Evolutionary conservation across 2,113 vertebrate genomes (phyloP).

Genomic region (Platysternon megacephalum): DNA sequence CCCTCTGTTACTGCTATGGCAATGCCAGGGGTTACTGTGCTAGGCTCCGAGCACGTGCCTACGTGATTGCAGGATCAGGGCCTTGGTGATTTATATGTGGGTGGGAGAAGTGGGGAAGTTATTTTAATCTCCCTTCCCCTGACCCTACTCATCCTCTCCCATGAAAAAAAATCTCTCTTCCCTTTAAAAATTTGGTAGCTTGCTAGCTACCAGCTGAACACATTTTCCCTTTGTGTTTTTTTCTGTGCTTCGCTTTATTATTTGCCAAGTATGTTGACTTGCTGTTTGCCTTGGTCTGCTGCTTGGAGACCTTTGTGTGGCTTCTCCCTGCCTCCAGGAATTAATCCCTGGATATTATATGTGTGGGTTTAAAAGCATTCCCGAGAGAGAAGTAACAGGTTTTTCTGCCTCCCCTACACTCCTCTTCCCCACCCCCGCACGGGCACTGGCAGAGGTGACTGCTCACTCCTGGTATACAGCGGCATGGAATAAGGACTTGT

Average conservation of each 20-base stretch:
- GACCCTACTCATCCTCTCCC: neutral
- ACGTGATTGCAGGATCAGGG: neutral
- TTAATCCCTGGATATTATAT: accelerated
- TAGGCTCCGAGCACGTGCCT: neutral
- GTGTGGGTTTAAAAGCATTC: neutral
- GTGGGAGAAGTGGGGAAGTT: neutral
- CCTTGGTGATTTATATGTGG: neutral
- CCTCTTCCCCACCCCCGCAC: neutral
- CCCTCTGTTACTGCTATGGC: neutral
- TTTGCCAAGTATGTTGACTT: accelerated
- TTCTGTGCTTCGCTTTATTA: accelerated
- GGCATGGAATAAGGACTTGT: neutral
- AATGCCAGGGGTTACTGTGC: neutral
- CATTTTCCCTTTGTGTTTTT: accelerated
- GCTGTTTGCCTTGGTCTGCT: neutral
- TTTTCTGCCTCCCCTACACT: neutral
- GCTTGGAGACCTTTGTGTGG: neutral
- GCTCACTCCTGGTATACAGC: neutral
- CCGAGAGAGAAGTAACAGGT: neutral
- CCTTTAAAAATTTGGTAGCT: accelerated
- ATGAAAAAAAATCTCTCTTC: neutral
- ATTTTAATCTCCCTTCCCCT: neutral
- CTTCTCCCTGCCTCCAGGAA: accelerated
- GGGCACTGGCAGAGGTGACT: neutral
- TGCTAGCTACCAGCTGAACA: neutral